Evolutionary conservation across 2,113 vertebrate genomes (phyloP).

Genomic region (Acanthisitta chloris): DNA sequence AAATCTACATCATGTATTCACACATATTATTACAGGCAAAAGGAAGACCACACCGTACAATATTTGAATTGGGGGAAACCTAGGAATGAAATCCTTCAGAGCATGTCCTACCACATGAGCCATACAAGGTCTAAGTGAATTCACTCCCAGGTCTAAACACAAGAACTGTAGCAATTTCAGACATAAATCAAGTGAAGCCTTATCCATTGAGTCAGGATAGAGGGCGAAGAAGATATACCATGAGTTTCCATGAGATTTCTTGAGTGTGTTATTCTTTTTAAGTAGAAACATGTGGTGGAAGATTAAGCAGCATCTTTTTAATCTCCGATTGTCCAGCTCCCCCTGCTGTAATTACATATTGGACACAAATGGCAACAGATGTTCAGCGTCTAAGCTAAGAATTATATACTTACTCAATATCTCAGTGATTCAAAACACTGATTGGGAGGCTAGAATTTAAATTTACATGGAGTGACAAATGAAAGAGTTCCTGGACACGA

Average conservation of each 20-base stretch:
- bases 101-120: background rate
- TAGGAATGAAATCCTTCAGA: background rate
- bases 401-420: slow-evolving; percentile 79
- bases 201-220: background rate
- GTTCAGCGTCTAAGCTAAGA: slow-evolving; percentile 78
- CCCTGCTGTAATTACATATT: slow-evolving; percentile 80
- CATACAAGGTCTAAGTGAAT: background rate
- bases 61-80: background rate
- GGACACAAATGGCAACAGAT: slow-evolving; percentile 80
- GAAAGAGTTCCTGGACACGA: background rate
- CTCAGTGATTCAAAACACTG: slow-evolving; percentile 64
- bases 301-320: slow-evolving; percentile 74
- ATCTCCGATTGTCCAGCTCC: slow-evolving; percentile 78
- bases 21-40: background rate
- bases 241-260: slow-evolving; percentile 47
- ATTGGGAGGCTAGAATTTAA: slow-evolving; percentile 50
- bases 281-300: slow-evolving; percentile 77
- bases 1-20: background rate
- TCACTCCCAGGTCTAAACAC: background rate
- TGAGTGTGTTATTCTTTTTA: slow-evolving; percentile 37
- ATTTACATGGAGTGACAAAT: slow-evolving; percentile 5
- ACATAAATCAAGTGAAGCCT: background rate
- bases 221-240: background rate
- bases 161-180: background rate
- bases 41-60: background rate